Base-by-base conservation (phyloP, 2,797 vertebrate genomes). In the Phataginus tricuspis region DNA sequence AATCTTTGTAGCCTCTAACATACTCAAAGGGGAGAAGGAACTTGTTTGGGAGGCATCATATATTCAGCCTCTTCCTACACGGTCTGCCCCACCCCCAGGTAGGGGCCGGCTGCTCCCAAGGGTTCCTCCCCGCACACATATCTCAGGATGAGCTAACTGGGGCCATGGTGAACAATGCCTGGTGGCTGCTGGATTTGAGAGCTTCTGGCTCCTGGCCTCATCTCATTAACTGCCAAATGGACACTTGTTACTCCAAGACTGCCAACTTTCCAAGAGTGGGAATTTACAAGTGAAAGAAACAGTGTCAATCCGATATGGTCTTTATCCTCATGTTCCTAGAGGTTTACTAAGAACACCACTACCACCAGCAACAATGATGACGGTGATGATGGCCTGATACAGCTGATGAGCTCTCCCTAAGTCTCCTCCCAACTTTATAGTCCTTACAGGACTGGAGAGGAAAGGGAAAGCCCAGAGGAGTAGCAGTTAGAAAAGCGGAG, bases 31-130 rank as follows among this genome's bases (percentile, higher is more conserved):
- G 57, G 31, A 12, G 9, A n/a, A 42, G 68, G 29, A 4, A 69
- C 39, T 29, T 34, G 3, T n/a, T 16, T 15, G n/a, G 49, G 34
- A 19, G 5, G 13, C 0, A 7, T 9, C 9, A 0, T 39, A 34
- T 42, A 29, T 29, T 31, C 6, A 10, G n/a, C 2, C 9, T 21
- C 53, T 66, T 69, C 16, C 27, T 25, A 31, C n/a, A 23, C 11
- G 9, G 9, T 23, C 49, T 5, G 0, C 4, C 12, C 42, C 10
- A 10, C 7, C 15, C 14, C 6, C 13, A 1, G 0, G 4, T 6
- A 18, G 53, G 29, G 31, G 59, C 27, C 18, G 5, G 25, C 66
- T 23, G 12, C 23, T 25, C 72, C 18, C 16, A 61, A 37, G 9
- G 37, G 19, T 21, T 29, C 16, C 19, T 59, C 39, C 0, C 11